Percentiles rank a stretch among this genome's conserved stretches.
Conservation (phyloP, 2,888 invertebrate genomes). For the Dilophus febrilis region DNA sequence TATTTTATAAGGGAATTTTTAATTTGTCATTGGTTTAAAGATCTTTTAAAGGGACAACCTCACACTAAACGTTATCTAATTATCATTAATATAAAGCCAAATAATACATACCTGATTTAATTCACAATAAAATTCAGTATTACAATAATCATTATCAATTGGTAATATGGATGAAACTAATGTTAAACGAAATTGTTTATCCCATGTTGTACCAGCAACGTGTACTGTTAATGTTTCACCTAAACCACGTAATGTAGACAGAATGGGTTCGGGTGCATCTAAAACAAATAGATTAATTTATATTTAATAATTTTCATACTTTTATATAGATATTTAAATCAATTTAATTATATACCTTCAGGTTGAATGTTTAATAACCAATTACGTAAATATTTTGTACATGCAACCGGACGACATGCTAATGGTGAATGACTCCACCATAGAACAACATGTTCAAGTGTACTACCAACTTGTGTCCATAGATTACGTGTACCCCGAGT, state of each 20-base stretch:
- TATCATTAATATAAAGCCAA: too few species aligned
- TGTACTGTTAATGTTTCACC: conserved; percentile 64
- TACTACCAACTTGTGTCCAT: conserved; percentile 68
- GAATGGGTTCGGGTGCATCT: conserved; percentile 50
- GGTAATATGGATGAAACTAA: conserved; percentile 19
- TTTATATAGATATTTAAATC: too few species aligned
- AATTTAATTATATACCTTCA: conserved; percentile 11
- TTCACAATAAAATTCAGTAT: conserved; percentile 3
- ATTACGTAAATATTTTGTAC: conserved; percentile 45
- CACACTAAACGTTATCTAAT: too few species aligned
- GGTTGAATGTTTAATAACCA: conserved; percentile 37
- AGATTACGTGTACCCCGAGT: conserved; percentile 29
- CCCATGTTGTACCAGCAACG: conserved; percentile 66
- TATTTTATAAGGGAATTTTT: too few species aligned
- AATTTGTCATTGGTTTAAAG: too few species aligned
- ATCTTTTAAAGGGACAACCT: too few species aligned
- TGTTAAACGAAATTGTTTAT: conserved; percentile 36
- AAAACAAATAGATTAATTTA: conserved; percentile 12
- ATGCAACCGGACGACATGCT: conserved; percentile 44
- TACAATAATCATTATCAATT: conserved; percentile 7
- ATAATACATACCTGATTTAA: conserved; percentile 6
- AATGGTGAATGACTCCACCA: conserved; percentile 70
- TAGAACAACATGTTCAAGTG: conserved; percentile 61
- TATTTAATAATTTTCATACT: conserved; percentile 5
- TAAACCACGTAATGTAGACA: conserved; percentile 53